A percentile compares a stretch with the other conserved stretches of the same genome.
Evolutionary conservation across 2,797 vertebrate genomes (phyloP).

Genomic region (Acanthopagrus latus): DNA sequence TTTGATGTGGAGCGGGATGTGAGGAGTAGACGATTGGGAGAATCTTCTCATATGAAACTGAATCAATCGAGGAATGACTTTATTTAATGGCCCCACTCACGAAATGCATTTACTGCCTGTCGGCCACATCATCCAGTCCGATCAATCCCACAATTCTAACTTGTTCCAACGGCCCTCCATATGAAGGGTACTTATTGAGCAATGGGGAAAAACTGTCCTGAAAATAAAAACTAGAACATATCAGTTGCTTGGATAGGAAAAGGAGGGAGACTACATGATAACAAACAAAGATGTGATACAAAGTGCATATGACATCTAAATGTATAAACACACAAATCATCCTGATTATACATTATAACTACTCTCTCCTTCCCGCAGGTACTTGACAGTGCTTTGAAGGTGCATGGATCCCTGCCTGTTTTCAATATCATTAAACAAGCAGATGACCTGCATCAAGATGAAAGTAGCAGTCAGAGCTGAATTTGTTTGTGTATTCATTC

Average conservation of each 20-base stretch:
- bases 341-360: neutral
- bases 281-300: neutral
- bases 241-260: no score
- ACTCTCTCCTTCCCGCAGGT: neutral
- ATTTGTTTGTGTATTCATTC: neutral
- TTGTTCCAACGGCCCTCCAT: neutral
- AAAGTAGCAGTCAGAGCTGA: neutral
- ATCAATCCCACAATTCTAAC: neutral
- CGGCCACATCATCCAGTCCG: neutral
- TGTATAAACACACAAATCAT: no score
- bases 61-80: constrained; percentile 5
- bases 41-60: constrained; percentile 2
- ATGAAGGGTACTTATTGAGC: neutral
- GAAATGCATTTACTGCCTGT: constrained; percentile 16
- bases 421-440: constrained; percentile 7
- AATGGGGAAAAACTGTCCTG: neutral
- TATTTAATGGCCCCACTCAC: constrained; percentile 8
- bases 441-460: neutral
- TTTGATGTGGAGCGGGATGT: constrained; percentile 21
- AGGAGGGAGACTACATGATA: neutral
- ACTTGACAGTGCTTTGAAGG: neutral
- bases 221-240: neutral
- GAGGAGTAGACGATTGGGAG: constrained; percentile 15
- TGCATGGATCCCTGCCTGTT: neutral
- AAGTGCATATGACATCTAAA: neutral